Percentiles rank a stretch among this genome's conserved stretches.
Evolutionary conservation across 2,888 invertebrate species (phyloP).

Genomic region (Gastrophysa polygoni): DNA sequence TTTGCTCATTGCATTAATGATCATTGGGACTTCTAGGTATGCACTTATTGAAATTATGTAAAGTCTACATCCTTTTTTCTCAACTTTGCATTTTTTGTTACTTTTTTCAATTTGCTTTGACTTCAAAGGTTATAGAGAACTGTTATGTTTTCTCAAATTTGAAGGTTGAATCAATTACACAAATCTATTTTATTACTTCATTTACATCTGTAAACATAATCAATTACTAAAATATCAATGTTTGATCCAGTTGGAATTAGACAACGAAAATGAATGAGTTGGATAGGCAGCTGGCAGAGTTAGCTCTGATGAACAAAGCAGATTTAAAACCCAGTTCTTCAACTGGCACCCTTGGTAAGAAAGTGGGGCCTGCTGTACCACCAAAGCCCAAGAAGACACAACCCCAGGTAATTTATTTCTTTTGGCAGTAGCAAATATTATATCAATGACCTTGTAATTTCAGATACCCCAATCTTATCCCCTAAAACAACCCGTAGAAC

Average conservation of each 20-base stretch:
- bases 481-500: slow-evolving; percentile 72
- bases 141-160: slow-evolving; percentile 8
- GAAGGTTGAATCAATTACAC: slow-evolving; percentile 28
- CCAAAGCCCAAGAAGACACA: slow-evolving; percentile 76
- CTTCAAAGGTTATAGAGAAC: background rate
- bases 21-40: too few relatives aligned
- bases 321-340: slow-evolving; percentile 52
- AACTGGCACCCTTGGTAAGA: slow-evolving; percentile 59
- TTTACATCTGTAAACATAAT: slow-evolving; percentile 15
- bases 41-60: too few relatives aligned
- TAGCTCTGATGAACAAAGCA: slow-evolving; percentile 66
- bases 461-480: slow-evolving; percentile 80
- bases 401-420: slow-evolving; percentile 60
- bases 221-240: background rate
- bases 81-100: too few relatives aligned
- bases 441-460: slow-evolving; percentile 31
- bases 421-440: too few relatives aligned
- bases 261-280: slow-evolving; percentile 63
- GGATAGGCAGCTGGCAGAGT: slow-evolving; percentile 72
- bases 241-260: background rate
- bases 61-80: too few relatives aligned
- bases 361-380: slow-evolving; percentile 79
- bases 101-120: too few relatives aligned
- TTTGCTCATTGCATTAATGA: too few relatives aligned
- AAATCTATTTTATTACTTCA: slow-evolving; percentile 24